Evolutionary conservation across 2,888 invertebrate species (phyloP).

Genomic region (Penaeus monodon): DNA sequence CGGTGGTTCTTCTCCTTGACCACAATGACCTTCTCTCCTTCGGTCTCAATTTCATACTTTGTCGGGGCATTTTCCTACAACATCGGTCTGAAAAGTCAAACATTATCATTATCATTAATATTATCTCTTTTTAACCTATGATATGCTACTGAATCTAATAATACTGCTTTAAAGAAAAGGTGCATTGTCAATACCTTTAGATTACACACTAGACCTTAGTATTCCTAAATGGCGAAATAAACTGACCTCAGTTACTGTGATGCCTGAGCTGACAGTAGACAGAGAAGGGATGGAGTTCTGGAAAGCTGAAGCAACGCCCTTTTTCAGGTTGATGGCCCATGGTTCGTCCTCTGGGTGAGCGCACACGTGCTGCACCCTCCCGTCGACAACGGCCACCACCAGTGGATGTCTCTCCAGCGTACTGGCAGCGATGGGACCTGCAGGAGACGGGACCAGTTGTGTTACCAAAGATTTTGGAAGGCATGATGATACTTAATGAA

Average conservation of each 20-base stretch:
- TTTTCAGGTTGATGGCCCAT: conserved; percentile 73
- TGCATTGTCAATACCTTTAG: too few species aligned
- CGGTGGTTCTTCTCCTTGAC: conserved; percentile 24
- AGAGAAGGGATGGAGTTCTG: conserved; percentile 70
- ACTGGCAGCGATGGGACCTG: not conserved
- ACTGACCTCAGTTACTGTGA: conserved; percentile 40
- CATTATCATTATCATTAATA: not conserved
- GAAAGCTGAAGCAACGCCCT: conserved; percentile 72
- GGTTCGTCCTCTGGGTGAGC: conserved; percentile 69
- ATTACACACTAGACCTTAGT: not conserved
- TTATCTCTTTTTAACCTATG: not conserved
- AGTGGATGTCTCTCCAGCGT: conserved; percentile 47
- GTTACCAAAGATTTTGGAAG: not conserved
- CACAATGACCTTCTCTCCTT: conserved; percentile 25
- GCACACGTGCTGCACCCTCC: conserved; percentile 71
- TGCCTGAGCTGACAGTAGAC: conserved; percentile 19
- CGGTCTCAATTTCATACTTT: conserved; percentile 2
- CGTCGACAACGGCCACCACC: conserved; percentile 71
- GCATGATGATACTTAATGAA: not conserved
- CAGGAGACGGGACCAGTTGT: too few species aligned
- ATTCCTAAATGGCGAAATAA: not conserved
- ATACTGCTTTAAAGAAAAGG: too few species aligned
- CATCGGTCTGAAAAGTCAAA: conserved; percentile 6
- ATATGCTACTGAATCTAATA: too few species aligned
- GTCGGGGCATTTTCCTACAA: conserved; percentile 25